A percentile compares a stretch with the other conserved stretches of the same genome.
phyloP scores from a whole-genome alignment of 1,140 invertebrate species.

The Drosophila saltans region DNA sequence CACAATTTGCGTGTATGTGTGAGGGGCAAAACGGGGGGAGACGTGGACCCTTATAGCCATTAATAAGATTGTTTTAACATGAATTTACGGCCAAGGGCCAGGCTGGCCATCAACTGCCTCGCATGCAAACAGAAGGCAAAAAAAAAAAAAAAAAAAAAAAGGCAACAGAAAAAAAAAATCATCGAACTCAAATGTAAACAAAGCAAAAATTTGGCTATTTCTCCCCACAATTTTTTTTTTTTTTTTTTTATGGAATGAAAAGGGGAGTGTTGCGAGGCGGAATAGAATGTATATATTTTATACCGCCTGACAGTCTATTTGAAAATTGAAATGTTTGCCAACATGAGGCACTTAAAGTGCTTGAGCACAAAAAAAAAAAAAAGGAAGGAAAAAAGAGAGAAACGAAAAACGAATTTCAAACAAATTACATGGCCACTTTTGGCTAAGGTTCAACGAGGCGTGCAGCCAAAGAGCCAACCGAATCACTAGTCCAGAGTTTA shows the following conservation, averaged over 20 bases:
- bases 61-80: slow-evolving; percentile 81
- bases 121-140: slow-evolving; percentile 38
- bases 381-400: slow-evolving; percentile 29
- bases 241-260: slow-evolving; percentile 7
- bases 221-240: slow-evolving; percentile 8
- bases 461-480: slow-evolving; percentile 55
- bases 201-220: slow-evolving; percentile 36
- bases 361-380: slow-evolving; percentile 15
- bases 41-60: slow-evolving; percentile 61
- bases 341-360: slow-evolving; percentile 62
- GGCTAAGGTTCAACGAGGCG: slow-evolving; percentile 67
- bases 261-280: not conserved
- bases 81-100: slow-evolving; percentile 68
- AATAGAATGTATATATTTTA: slow-evolving; percentile 9
- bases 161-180: too few species aligned
- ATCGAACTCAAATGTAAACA: slow-evolving; percentile 68
- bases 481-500: slow-evolving; percentile 31
- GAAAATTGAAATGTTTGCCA: slow-evolving; percentile 79
- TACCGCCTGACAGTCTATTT: slow-evolving; percentile 53
- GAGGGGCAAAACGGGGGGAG: not conserved
- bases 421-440: slow-evolving; percentile 76
- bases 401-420: slow-evolving; percentile 61
- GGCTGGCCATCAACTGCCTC: slow-evolving; percentile 35
- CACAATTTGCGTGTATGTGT: slow-evolving; percentile 35
- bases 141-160: slow-evolving; percentile 27